Evolutionary conservation across 1,140 invertebrate species (phyloP).

Genomic region (Drosophila sproati): DNA sequence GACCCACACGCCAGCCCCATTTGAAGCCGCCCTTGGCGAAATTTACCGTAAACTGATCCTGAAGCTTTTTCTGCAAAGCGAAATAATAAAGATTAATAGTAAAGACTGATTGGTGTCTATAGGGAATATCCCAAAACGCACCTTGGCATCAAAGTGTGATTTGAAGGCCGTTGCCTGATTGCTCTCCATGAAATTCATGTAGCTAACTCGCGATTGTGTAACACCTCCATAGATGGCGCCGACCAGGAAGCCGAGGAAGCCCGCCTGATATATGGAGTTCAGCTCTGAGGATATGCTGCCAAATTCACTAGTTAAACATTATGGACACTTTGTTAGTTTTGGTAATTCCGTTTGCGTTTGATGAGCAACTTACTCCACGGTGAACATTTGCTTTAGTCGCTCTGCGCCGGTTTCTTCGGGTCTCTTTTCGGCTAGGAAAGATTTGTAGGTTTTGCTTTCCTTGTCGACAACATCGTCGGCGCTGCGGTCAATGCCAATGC

Average conservation of each 20-base stretch:
- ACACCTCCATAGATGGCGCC: slow-evolving; percentile 88
- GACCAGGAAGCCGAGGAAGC: slow-evolving; percentile 86
- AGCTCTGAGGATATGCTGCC: slow-evolving; percentile 87
- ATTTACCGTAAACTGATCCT: slow-evolving; percentile 87
- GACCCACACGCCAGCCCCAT: slow-evolving; percentile 87
- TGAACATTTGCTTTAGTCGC: slow-evolving; percentile 85
- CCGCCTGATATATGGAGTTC: slow-evolving; percentile 86
- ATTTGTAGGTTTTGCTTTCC: slow-evolving; percentile 75
- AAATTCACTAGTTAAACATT: slow-evolving; percentile 86
- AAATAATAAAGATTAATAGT: not conserved
- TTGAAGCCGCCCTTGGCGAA: slow-evolving; percentile 89
- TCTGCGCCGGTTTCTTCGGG: slow-evolving; percentile 84
- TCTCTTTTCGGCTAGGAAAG: slow-evolving; percentile 50
- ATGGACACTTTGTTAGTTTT: not conserved
- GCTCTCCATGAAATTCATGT: slow-evolving; percentile 89
- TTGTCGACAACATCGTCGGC: slow-evolving; percentile 59
- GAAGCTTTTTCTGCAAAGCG: slow-evolving; percentile 87
- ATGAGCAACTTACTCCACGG: slow-evolving; percentile 81
- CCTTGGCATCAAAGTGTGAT: slow-evolving; percentile 89
- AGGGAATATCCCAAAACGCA: slow-evolving; percentile 52
- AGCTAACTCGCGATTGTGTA: slow-evolving; percentile 86
- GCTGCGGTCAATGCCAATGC: slow-evolving; percentile 36
- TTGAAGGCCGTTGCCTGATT: slow-evolving; percentile 90
- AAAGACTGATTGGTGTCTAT: too few relatives aligned
- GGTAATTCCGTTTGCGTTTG: not conserved